These are phyloP conservation scores for Prunella himalayana DNA, from an alignment of 2,113 vertebrate species.

Conservation along the genomic window DNA sequence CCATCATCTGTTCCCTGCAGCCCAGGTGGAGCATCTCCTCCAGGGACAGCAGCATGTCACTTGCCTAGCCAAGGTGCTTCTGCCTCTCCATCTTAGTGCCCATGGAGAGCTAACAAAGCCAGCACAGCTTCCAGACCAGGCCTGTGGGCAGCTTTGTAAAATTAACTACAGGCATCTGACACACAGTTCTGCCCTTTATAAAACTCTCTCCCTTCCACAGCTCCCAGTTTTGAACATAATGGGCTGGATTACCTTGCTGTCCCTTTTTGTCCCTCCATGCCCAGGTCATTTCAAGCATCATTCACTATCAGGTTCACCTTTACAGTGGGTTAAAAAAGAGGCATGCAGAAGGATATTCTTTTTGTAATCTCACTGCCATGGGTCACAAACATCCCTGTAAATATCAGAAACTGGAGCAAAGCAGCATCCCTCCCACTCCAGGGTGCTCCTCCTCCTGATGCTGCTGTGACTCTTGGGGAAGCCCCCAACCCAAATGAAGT, in stretches of 20 bases:
- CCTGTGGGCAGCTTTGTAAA: background rate
- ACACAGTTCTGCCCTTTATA: background rate
- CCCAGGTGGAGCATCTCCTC: background rate
- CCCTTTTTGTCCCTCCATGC: background rate
- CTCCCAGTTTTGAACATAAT: background rate
- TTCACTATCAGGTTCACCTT: background rate
- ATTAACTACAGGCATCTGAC: background rate
- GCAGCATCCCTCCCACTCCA: rapidly evolving
- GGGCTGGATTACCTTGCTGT: background rate
- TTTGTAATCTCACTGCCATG: background rate
- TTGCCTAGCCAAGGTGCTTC: background rate
- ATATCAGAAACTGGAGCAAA: background rate
- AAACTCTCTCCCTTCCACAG: background rate
- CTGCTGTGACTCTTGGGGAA: background rate
- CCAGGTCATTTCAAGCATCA: background rate
- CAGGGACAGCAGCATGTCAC: rapidly evolving
- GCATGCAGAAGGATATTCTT: background rate
- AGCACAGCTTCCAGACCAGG: background rate
- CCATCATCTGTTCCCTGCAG: background rate
- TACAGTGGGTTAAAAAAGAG: background rate
- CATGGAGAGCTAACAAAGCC: background rate
- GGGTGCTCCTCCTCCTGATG: background rate
- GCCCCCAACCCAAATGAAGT: background rate
- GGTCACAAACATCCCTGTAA: background rate
- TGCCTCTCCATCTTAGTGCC: background rate